Evolutionary conservation across 2,888 invertebrate species (phyloP).

Genomic region (Lutraria lutraria): DNA sequence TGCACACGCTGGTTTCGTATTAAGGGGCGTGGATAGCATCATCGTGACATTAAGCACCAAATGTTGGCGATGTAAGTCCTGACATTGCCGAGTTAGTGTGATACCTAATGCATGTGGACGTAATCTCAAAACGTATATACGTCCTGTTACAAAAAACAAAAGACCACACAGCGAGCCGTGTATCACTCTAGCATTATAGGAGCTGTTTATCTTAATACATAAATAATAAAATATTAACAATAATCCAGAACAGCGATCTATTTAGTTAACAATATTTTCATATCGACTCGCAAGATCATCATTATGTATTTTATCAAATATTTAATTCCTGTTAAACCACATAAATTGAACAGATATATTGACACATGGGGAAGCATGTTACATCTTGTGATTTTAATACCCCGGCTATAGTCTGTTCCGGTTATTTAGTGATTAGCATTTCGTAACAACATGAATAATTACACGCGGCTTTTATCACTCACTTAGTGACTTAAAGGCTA

Average conservation of each 20-base stretch:
- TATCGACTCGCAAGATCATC: slow-evolving; percentile 26
- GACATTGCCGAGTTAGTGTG: not conserved
- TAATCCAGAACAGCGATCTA: slow-evolving; percentile 10
- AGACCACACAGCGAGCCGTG: slow-evolving; percentile 34
- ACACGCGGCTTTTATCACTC: too few relatives aligned
- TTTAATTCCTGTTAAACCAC: slow-evolving; percentile 39
- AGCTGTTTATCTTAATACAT: slow-evolving; percentile 35
- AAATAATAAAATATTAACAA: slow-evolving; percentile 42
- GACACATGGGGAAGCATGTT: slow-evolving; percentile 40
- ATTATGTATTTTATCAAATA: slow-evolving; percentile 32
- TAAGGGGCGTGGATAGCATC: not conserved
- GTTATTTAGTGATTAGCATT: not conserved
- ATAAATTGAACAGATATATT: slow-evolving; percentile 36
- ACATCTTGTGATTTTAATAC: slow-evolving; percentile 13
- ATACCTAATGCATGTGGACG: slow-evolving; percentile 21
- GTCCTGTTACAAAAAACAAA: not conserved
- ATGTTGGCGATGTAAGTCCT: not conserved
- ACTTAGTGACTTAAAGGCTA: too few relatives aligned
- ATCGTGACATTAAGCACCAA: not conserved
- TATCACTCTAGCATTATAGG: not conserved
- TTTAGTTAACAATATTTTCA: slow-evolving; percentile 6
- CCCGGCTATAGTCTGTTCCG: not conserved
- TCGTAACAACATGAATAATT: not conserved
- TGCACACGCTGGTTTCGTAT: not conserved
- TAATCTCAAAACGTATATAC: not conserved